Percentiles rank a stretch among this genome's conserved stretches.
phyloP scores from a whole-genome alignment of 2,113 vertebrate genomes.

The Falcunculus frontatus region DNA sequence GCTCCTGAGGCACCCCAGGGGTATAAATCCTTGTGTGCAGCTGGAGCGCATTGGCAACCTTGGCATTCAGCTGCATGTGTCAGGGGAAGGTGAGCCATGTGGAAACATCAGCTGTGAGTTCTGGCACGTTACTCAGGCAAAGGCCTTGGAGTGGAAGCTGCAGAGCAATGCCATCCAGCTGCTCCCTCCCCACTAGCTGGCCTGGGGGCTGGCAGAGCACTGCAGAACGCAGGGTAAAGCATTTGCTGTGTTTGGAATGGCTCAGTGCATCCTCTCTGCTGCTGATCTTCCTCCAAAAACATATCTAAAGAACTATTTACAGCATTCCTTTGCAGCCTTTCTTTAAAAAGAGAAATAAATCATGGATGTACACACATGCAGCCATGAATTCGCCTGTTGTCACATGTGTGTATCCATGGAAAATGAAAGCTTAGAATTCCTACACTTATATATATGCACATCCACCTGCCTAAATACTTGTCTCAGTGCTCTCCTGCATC shows the following conservation, averaged over 20 bases:
- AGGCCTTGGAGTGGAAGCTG: neutral
- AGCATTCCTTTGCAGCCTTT: neutral
- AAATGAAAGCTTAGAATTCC: neutral
- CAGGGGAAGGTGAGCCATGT: neutral
- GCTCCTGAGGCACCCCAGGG: neutral
- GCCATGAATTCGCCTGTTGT: neutral
- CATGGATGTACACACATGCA: fast-evolving
- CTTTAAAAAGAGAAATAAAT: neutral
- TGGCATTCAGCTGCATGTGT: fast-evolving
- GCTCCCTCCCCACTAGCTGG: neutral
- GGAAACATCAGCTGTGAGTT: neutral
- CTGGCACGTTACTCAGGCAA: neutral
- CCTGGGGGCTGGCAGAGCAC: neutral
- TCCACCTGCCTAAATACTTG: neutral
- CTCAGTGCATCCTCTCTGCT: neutral
- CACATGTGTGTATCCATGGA: fast-evolving
- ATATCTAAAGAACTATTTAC: fast-evolving
- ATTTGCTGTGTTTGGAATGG: fast-evolving
- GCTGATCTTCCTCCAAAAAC: neutral
- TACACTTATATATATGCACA: fast-evolving
- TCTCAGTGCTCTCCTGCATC: fast-evolving
- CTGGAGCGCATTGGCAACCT: neutral
- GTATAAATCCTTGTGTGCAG: fast-evolving
- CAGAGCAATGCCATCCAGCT: neutral
- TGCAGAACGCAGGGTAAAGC: fast-evolving